Percentiles rank a stretch among this genome's conserved stretches.
These are phyloP conservation scores for Jacana jacana DNA, from an alignment of 2,113 vertebrate genomes.

Conservation along the genomic window DNA sequence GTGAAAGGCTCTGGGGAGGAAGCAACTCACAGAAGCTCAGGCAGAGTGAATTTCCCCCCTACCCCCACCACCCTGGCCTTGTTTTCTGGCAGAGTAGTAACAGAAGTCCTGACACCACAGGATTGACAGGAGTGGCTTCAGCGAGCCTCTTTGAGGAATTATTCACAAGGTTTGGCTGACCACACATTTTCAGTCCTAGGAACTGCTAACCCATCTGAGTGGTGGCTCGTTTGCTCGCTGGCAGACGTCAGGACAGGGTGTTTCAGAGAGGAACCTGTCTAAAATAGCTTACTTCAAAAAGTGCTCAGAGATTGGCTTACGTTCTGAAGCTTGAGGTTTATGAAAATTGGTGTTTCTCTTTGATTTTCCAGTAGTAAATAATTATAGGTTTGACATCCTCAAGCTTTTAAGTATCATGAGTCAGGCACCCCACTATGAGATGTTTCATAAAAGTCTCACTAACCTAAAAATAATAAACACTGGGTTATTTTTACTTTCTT, in stretches of 20 bases:
- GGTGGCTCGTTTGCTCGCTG: background rate
- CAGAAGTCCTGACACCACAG: background rate
- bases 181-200: background rate
- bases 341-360: conserved; percentile 47
- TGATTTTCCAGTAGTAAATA: conserved; percentile 51
- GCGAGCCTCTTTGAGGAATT: background rate
- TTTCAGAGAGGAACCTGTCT: background rate
- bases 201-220: background rate
- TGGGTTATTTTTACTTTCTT: conserved; percentile 17
- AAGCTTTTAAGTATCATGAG: conserved; percentile 47
- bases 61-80: background rate
- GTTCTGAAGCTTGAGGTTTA: conserved; percentile 48
- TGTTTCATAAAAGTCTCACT: conserved; percentile 17
- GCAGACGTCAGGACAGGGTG: background rate
- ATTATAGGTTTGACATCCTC: conserved; percentile 39
- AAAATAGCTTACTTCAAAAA: conserved; percentile 46
- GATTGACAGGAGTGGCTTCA: background rate
- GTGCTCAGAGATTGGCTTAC: conserved; percentile 32
- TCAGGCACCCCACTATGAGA: conserved; percentile 18
- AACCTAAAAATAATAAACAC: conserved; percentile 36
- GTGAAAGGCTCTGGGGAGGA: background rate
- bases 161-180: background rate
- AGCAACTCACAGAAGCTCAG: background rate
- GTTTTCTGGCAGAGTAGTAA: background rate
- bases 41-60: fast-evolving